Conservation (phyloP, 2,797 vertebrate genomes). For the Falco cherrug region DNA sequence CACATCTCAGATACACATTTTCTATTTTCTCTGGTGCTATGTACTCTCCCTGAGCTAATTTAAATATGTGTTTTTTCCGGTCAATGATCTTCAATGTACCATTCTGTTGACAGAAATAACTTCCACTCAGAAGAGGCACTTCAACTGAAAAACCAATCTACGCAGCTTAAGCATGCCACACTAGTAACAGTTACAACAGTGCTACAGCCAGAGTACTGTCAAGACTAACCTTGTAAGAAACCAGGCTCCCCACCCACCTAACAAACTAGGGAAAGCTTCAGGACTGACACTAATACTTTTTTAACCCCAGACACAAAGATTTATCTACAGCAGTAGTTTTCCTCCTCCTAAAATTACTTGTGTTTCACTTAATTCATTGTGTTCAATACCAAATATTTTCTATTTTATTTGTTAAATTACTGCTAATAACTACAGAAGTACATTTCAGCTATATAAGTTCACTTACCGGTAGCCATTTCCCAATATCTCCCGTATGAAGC, state of each 20-base stretch:
- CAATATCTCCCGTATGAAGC: constrained; percentile 97
- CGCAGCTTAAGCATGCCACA: neutral
- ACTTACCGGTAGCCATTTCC: constrained; percentile 95
- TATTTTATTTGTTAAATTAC: neutral
- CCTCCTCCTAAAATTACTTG: neutral
- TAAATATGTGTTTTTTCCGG: constrained; percentile 98
- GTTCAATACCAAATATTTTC: neutral
- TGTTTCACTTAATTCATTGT: neutral
- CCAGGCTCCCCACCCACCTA: neutral
- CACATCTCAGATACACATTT: constrained; percentile 87
- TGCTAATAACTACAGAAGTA: neutral
- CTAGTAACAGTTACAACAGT: neutral
- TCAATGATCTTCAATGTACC: constrained; percentile 95
- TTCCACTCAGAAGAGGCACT: neutral
- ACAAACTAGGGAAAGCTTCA: neutral
- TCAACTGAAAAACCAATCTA: neutral
- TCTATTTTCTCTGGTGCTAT: constrained; percentile 98
- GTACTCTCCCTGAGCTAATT: constrained; percentile 98
- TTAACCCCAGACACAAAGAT: neutral
- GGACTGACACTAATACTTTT: neutral
- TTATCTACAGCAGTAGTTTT: neutral
- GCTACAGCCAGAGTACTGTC: neutral
- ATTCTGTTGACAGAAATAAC: constrained; percentile 80
- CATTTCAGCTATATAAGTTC: neutral
- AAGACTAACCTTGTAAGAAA: neutral